Conservation (phyloP, 2,113 vertebrate genomes). For the Gallinago undulata region DNA sequence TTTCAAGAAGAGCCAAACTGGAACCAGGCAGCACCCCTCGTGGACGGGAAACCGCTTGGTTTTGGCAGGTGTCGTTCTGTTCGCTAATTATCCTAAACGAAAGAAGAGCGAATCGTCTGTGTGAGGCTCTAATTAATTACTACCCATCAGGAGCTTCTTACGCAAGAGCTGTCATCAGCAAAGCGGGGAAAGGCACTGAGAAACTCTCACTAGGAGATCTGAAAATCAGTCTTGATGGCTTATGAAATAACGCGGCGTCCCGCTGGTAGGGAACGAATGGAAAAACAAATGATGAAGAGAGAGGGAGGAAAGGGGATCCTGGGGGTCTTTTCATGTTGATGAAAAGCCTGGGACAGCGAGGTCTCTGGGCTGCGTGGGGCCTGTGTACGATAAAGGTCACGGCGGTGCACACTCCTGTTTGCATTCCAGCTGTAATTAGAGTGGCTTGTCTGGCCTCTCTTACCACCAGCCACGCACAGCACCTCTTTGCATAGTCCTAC, state of each 20-base stretch:
- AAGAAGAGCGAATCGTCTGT: not conserved
- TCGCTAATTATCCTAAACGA: not conserved
- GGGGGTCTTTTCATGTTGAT: not conserved
- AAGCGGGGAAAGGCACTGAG: not conserved
- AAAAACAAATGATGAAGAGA: not conserved
- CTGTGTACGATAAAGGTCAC: fast-evolving
- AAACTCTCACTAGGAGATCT: not conserved
- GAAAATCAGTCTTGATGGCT: not conserved
- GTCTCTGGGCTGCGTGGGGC: not conserved
- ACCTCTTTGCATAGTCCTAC: fast-evolving
- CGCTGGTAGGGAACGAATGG: not conserved
- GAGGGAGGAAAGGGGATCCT: not conserved
- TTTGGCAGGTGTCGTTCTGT: not conserved
- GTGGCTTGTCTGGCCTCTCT: not conserved
- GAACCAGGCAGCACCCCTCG: not conserved
- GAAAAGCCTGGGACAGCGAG: fast-evolving
- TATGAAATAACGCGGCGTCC: not conserved
- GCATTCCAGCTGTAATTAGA: not conserved
- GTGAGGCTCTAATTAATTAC: not conserved
- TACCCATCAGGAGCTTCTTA: not conserved
- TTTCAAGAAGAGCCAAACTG: not conserved
- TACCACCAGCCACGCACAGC: fast-evolving
- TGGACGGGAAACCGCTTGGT: not conserved
- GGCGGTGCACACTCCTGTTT: not conserved
- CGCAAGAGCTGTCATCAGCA: not conserved